Evolutionary conservation across 2,888 invertebrate species (phyloP).

Genomic region (Drosophila siamana): DNA sequence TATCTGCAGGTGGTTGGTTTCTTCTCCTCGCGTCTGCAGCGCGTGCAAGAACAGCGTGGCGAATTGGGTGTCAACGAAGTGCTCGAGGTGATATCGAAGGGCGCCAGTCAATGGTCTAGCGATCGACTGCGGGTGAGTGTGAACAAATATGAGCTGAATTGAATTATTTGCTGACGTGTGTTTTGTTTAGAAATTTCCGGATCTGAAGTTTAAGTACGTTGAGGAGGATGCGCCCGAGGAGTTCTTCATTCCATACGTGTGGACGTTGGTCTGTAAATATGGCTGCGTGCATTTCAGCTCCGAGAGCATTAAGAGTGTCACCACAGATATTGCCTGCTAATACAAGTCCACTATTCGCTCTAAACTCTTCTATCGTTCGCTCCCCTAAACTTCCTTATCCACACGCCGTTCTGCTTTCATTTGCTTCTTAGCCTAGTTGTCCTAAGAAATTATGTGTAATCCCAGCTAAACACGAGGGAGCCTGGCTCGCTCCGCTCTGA

Average conservation of each 20-base stretch:
- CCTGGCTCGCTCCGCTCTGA: constrained; percentile 22
- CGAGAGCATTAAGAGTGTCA: constrained; percentile 84
- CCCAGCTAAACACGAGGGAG: constrained; percentile 24
- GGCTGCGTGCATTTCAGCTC: constrained; percentile 86
- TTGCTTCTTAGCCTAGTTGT: constrained; percentile 36
- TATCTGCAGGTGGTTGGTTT: constrained; percentile 87
- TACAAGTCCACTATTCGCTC: constrained; percentile 56
- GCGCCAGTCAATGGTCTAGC: constrained; percentile 96
- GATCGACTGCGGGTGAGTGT: constrained; percentile 93
- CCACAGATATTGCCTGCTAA: constrained; percentile 85
- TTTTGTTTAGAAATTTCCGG: constrained; percentile 95
- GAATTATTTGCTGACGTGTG: neutral
- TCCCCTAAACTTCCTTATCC: constrained; percentile 5
- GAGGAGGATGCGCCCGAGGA: constrained; percentile 99
- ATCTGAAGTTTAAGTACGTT: constrained; percentile 99
- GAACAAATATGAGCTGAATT: neutral
- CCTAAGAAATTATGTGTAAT: constrained; percentile 21
- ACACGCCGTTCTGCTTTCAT: constrained; percentile 43
- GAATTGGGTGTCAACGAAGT: constrained; percentile 95
- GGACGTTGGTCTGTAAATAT: constrained; percentile 93
- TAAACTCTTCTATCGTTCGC: constrained; percentile 10
- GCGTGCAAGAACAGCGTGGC: constrained; percentile 88
- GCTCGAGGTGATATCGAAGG: constrained; percentile 94
- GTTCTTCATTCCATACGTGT: constrained; percentile 99
- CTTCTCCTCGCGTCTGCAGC: constrained; percentile 87